Base-by-base conservation (phyloP, 2,797 vertebrate genomes). In the Carduelis carduelis region DNA sequence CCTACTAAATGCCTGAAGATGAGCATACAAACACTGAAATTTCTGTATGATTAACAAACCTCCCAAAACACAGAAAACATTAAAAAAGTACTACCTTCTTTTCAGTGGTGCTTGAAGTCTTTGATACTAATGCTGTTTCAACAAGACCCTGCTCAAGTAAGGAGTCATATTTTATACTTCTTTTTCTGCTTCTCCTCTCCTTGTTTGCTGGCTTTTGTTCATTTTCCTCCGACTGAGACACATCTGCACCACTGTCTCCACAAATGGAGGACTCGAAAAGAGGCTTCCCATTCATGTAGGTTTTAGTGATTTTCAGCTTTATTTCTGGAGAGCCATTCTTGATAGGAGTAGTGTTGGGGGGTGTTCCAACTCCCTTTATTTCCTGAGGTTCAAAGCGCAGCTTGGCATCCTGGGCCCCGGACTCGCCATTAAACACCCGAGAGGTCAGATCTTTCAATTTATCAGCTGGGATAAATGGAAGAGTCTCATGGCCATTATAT, bases 371-470 rank as follows among this genome's bases (percentile, higher is more conserved):
- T 24, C 98, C 98, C 96, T 99, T 99, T 20, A 98, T 97, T 90
- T 98, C 98, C 49, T 98, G 98, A 20, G 98, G 96, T 74, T 99
- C 99, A 43, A 98, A 98, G 37, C 96, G 98, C 86, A 99, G 97
- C 92, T 98, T 99, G 43, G 99, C 97, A 77, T 98, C 98, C 18
- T 97, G 98, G 69, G 98, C 96, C 27, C 99, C 99, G 1, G 99
- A 99, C 77, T 99, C 99, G 0, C 99, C 99, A 6, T 99, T 99
- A 53, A 99, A 98, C 70, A 99, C 98, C 11, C 98, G 98, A 50
- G 99, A 99, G 34, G 99, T 99, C 23, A 99, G 98, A 95, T 99
- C 99, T 97, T 99, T 99, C 77, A 99, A 97, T 95, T 98, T 98
- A 89, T 99, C 99, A 11, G 98, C 96, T 26, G 98, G 98, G 56